These are phyloP conservation scores for Megalops cyprinoides DNA, from an alignment of 2,797 vertebrate genomes.

Conservation along the genomic window DNA sequence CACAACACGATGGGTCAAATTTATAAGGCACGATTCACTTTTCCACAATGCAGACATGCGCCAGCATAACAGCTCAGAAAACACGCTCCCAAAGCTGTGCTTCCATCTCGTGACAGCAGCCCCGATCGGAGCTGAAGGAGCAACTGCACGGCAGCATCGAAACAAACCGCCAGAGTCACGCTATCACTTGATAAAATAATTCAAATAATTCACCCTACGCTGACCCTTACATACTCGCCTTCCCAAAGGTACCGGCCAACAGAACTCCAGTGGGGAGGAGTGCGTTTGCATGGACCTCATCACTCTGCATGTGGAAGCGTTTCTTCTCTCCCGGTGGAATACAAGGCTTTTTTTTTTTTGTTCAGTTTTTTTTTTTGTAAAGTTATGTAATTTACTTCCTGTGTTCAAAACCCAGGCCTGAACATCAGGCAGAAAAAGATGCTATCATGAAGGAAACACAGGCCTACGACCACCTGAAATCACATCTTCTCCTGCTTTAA, in stretches of 20 bases:
- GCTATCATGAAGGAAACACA: constrained; percentile 34
- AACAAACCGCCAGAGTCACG: constrained; percentile 24
- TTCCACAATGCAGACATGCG: no score
- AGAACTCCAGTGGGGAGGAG: not conserved
- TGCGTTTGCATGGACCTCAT: constrained; percentile 30
- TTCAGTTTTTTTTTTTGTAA: constrained; percentile 36
- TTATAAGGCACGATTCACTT: no score
- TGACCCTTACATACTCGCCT: constrained; percentile 36
- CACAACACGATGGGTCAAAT: no score
- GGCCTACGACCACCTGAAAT: constrained; percentile 47
- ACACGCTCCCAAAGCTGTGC: not conserved
- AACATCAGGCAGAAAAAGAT: constrained; percentile 24
- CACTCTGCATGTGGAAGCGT: constrained; percentile 54
- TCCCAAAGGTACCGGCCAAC: constrained; percentile 29
- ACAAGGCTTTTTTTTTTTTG: constrained; percentile 38
- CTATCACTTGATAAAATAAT: constrained; percentile 25
- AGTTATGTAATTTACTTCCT: constrained; percentile 56
- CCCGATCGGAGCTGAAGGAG: not conserved
- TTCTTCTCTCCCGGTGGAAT: constrained; percentile 49
- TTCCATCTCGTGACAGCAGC: not conserved
- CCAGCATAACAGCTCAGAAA: no score
- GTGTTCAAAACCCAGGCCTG: constrained; percentile 44
- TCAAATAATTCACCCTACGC: constrained; percentile 25
- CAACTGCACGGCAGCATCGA: constrained; percentile 2
- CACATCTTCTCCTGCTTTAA: constrained; percentile 50